A percentile compares a stretch with the other conserved stretches of the same genome.
Evolutionary conservation across 2,113 vertebrate genomes (phyloP).

Genomic region (Antigone vipio): DNA sequence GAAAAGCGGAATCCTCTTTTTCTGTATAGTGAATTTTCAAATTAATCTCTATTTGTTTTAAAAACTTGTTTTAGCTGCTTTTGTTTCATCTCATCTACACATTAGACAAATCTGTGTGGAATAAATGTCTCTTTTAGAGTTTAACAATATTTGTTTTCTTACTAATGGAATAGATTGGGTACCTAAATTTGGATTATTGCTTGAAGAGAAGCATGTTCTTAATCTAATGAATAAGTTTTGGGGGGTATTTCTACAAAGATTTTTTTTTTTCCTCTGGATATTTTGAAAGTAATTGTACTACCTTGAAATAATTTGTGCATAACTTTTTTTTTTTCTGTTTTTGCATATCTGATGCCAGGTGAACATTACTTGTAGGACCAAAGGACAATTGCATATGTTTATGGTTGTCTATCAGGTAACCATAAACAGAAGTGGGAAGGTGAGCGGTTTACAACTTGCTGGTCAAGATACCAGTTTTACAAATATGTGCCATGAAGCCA

Average conservation of each 20-base stretch:
- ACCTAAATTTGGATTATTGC: neutral
- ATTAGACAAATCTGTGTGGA: neutral
- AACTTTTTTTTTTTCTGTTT: neutral
- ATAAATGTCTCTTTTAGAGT: neutral
- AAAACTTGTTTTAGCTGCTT: neutral
- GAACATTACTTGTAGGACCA: neutral
- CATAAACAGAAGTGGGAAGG: neutral
- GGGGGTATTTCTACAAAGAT: neutral
- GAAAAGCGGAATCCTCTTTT: accelerated
- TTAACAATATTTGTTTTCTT: neutral
- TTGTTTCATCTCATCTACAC: neutral
- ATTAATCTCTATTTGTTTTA: neutral
- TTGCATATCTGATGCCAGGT: neutral
- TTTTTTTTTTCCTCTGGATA: neutral
- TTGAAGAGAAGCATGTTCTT: neutral
- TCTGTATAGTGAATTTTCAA: neutral
- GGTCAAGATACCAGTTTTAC: neutral
- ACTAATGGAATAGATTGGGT: neutral
- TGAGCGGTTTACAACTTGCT: neutral
- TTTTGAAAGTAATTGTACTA: neutral
- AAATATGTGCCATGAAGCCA: neutral
- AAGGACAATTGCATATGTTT: neutral
- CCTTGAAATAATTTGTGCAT: neutral
- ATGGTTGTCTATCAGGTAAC: neutral
- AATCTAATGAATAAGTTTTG: neutral